phyloP scores from a whole-genome alignment of 2,888 invertebrate genomes.

The Brachypalpus laphriformis region DNA sequence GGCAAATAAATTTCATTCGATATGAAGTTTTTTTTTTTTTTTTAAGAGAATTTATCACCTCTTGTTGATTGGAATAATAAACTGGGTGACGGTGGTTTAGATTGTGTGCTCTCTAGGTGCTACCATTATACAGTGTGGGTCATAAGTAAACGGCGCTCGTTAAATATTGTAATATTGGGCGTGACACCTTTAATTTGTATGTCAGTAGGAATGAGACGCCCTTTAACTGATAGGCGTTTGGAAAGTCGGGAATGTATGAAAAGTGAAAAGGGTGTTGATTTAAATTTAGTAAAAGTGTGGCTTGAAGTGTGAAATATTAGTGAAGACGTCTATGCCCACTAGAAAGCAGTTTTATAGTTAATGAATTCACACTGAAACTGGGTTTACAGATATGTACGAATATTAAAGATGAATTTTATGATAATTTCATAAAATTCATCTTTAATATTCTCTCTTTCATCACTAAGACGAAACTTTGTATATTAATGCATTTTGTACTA shows the following conservation, averaged over 20 bases:
- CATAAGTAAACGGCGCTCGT: slow-evolving; percentile 3
- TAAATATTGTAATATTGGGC: neutral
- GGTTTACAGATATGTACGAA: too few relatives aligned
- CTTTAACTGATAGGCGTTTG: neutral
- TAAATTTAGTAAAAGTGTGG: neutral
- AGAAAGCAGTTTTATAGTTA: too few relatives aligned
- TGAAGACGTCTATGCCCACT: neutral
- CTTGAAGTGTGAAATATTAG: neutral
- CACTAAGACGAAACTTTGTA: too few relatives aligned
- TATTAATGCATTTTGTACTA: too few relatives aligned
- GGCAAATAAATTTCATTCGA: slow-evolving; percentile 30
- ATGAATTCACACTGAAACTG: too few relatives aligned
- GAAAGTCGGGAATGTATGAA: neutral
- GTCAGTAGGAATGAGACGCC: neutral
- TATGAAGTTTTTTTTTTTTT: neutral
- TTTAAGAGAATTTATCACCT: slow-evolving; percentile 38
- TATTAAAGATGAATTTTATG: too few relatives aligned
- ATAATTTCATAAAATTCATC: too few relatives aligned
- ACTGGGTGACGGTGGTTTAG: slow-evolving; percentile 4
- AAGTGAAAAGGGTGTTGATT: neutral
- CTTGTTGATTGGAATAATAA: slow-evolving; percentile 33
- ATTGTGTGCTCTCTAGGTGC: neutral
- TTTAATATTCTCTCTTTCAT: too few relatives aligned
- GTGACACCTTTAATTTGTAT: neutral
- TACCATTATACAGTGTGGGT: slow-evolving; percentile 15